Conservation (phyloP, 2,888 invertebrate species). For the Isoperla grammatica region DNA sequence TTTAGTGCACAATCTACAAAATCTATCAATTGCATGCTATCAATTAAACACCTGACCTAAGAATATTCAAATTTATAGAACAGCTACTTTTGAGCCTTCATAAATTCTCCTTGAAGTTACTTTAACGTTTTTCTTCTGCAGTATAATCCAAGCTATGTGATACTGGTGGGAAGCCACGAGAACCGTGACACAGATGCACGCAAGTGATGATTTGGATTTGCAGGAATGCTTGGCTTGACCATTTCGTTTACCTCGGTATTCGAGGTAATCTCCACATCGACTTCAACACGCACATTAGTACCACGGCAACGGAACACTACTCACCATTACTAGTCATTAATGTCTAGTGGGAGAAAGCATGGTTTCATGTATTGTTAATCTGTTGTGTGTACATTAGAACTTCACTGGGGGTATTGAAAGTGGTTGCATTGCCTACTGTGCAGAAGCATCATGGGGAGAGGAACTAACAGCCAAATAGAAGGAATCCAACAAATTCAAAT, state of each 20-base stretch:
- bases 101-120: no score
- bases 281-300: constrained; percentile 1
- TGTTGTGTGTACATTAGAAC: no score
- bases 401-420: neutral
- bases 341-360: no score
- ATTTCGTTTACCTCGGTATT: neutral
- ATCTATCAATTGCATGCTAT: no score
- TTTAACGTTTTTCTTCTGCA: no score
- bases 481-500: constrained; percentile 33
- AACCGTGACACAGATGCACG: neutral
- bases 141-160: no score
- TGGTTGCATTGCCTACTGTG: constrained; percentile 30
- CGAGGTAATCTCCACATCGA: neutral
- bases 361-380: no score
- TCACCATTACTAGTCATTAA: no score
- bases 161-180: no score
- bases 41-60: no score
- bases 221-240: constrained; percentile 22
- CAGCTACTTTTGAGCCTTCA: no score
- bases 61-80: no score
- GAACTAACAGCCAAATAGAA: constrained; percentile 30
- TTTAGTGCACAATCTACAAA: neutral
- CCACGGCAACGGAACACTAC: neutral
- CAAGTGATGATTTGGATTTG: constrained; percentile 29
- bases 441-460: constrained; percentile 28